Evolutionary conservation across 2,113 vertebrate genomes (phyloP), one percentile per base, ranked within the genome.

Genomic region (Marmota flaviventris): DNA sequence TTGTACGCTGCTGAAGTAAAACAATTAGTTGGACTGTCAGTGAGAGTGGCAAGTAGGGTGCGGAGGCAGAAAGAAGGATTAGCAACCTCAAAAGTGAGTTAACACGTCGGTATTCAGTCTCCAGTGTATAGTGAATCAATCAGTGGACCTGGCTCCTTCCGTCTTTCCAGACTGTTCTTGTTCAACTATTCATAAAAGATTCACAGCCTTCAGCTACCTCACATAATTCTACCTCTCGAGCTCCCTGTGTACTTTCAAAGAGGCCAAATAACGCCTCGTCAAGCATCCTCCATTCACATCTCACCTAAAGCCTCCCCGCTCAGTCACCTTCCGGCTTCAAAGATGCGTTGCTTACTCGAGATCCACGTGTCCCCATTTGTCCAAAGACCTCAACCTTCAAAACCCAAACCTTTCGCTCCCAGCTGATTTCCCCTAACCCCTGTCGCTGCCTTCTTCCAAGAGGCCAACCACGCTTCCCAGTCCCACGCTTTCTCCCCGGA

Each of bases 281-380:
- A 34, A 72, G 79, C 53, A 89, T n/a, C 56, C 45, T 96, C 61
- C 89, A 72, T 11, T 83, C 78, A 91, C 51, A 56, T 32, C 48
- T 91, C 95, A 65, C 75, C 75, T n/a, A 65, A 93, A 91, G 65
- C 67, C 93, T 76, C 48, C 37, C 39, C 73, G 45, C 53, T 32
- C 78, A 2, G 85, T 65, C 84, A 93, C 79, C 95, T 97, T 97
- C 86, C 45, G 86, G 79, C 84, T 89, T 93, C 93, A 79, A 34
- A 48, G 58, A 72, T 56, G 72, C 39, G 32, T 58, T 61, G 61
- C 82, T 72, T 5, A 79, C 42, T 84, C 70, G 76, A 39, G 58
- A 88, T 11, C 61, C 89, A 91, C 61, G 81, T 83, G 93, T 90
- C 72, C 91, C 70, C 65, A 29, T 48, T 17, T 29, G 73, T 37